These are phyloP conservation scores for Sander vitreus DNA, from an alignment of 2,113 vertebrate genomes.

Conservation along the genomic window DNA sequence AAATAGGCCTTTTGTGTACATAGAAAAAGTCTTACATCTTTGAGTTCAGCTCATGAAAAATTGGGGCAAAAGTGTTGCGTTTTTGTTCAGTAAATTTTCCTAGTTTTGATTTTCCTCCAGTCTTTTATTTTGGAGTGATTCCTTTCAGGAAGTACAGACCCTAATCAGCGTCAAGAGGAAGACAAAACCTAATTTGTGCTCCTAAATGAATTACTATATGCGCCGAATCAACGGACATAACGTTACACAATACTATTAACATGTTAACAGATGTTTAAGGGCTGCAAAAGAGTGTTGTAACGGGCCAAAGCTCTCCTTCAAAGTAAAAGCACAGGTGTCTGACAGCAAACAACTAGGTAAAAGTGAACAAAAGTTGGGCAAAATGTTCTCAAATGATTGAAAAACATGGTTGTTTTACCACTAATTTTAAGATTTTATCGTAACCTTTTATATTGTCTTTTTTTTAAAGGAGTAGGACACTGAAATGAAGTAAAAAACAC, in stretches of 20 bases:
- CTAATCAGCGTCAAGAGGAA: no score
- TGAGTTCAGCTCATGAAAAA: no score
- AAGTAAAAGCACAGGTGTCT: conserved; percentile 17
- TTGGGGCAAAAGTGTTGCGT: no score
- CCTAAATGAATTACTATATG: background rate
- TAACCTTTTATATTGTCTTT: background rate
- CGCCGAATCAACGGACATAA: background rate
- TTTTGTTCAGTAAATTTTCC: no score
- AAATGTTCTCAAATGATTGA: background rate
- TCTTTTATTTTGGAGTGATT: background rate
- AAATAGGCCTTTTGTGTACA: no score
- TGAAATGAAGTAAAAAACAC: background rate
- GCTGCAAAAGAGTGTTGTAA: background rate
- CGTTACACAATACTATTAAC: background rate
- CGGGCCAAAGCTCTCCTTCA: background rate
- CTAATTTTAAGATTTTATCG: background rate
- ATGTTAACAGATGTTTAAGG: background rate
- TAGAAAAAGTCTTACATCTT: no score
- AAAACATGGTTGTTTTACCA: background rate
- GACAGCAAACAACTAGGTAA: background rate
- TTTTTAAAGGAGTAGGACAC: background rate
- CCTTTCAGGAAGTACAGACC: background rate
- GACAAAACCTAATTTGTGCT: background rate
- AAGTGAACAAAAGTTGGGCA: background rate
- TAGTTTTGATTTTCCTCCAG: background rate